These are phyloP conservation scores for Scylla paramamosain DNA, from an alignment of 1,140 invertebrate genomes.

Conservation along the genomic window DNA sequence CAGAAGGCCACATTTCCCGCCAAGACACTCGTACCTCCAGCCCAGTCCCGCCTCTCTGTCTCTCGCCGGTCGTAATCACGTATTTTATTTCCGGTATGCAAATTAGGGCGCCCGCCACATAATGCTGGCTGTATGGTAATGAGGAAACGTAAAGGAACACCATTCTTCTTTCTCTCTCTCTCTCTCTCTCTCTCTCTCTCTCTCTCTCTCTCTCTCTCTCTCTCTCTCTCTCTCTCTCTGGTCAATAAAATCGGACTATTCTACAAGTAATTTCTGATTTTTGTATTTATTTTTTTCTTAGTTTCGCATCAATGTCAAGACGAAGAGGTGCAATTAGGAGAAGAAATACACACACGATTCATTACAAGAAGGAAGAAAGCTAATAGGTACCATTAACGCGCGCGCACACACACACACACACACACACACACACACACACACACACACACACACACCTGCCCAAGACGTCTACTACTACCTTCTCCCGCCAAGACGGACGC, in stretches of 20 bases:
- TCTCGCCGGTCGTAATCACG: conserved; percentile 28
- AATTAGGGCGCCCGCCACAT: conserved; percentile 1
- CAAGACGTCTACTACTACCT: background rate
- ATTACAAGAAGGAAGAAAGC: background rate
- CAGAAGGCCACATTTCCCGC: background rate
- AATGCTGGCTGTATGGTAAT: conserved; percentile 56
- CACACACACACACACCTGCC: background rate
- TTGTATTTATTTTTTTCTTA: background rate
- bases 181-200: background rate
- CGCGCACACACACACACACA: background rate
- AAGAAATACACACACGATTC: background rate
- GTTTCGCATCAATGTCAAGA: background rate
- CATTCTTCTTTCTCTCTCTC: background rate
- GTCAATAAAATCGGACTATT: background rate
- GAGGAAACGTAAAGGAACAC: conserved; percentile 47
- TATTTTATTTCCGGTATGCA: conserved; percentile 66
- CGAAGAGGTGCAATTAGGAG: background rate
- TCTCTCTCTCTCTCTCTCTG: conserved; percentile 7
- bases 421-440: background rate
- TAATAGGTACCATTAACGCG: background rate
- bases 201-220: conserved; percentile 19
- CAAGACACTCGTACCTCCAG: conserved; percentile 1
- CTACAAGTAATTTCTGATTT: background rate
- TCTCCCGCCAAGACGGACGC: conserved; percentile 7
- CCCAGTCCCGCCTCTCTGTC: background rate